A percentile compares a stretch with the other conserved stretches of the same genome.
These are phyloP conservation scores for Callyntrura guangdongensis DNA, from an alignment of 2,888 invertebrate species.

Conservation along the genomic window DNA sequence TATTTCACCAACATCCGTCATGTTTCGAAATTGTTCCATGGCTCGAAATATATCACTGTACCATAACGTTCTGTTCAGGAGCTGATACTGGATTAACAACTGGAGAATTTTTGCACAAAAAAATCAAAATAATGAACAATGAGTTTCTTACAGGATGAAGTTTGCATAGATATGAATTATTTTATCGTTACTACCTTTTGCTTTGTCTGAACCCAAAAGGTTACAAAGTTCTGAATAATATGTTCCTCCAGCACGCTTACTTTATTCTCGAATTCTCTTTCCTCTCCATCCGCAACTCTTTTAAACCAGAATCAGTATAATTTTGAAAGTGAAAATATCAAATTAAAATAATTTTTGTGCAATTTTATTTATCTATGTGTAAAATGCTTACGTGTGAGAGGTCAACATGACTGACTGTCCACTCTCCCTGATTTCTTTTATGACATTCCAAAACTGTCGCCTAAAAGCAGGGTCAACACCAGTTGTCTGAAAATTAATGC, in stretches of 20 bases:
- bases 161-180: not conserved
- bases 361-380: too few relatives aligned
- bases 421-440: slow-evolving; percentile 89
- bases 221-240: not conserved
- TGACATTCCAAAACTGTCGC: slow-evolving; percentile 92
- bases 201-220: not conserved
- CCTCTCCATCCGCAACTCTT: slow-evolving; percentile 83
- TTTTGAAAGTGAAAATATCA: too few relatives aligned
- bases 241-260: not conserved
- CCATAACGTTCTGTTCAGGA: slow-evolving; percentile 2
- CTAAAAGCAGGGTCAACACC: slow-evolving; percentile 94
- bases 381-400: slow-evolving; percentile 89
- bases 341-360: too few relatives aligned
- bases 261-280: not conserved
- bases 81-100: slow-evolving; percentile 14
- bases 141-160: not conserved
- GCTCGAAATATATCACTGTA: slow-evolving; percentile 86
- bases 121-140: not conserved
- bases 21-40: slow-evolving; percentile 86
- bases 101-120: not conserved
- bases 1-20: slow-evolving; percentile 80
- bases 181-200: not conserved
- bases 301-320: too few relatives aligned
- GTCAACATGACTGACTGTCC: slow-evolving; percentile 93
- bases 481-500: slow-evolving; percentile 86